phyloP scores from a whole-genome alignment of 1,140 invertebrate genomes.

The Eulimnadia texana region DNA sequence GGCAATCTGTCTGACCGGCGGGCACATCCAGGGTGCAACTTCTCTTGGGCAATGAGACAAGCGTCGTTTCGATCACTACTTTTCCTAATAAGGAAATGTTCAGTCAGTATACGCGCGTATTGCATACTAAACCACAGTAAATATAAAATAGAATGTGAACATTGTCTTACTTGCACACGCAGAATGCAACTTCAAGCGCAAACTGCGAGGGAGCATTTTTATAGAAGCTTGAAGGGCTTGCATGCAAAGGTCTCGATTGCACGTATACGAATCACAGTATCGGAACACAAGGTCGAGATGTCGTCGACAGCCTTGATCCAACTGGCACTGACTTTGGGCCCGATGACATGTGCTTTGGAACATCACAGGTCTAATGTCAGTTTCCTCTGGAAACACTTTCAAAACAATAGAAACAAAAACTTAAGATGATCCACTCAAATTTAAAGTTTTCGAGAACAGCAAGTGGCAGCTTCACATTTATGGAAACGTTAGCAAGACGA shows the following conservation, averaged over 20 bases:
- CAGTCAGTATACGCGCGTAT: too few relatives aligned
- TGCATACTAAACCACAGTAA: too few relatives aligned
- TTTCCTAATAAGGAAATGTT: conserved; percentile 52
- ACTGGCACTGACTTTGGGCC: conserved; percentile 55
- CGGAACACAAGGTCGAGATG: conserved; percentile 57
- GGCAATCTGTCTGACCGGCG: conserved; percentile 47
- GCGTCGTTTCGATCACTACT: conserved; percentile 62
- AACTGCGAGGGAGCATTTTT: conserved; percentile 55
- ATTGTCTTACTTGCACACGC: conserved; percentile 84
- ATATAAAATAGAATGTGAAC: too few relatives aligned
- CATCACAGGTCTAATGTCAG: conserved; percentile 20
- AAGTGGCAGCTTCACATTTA: too few relatives aligned
- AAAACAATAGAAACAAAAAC: conserved; percentile 3
- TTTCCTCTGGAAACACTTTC: neutral
- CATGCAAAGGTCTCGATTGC: conserved; percentile 73
- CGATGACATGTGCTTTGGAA: conserved; percentile 61
- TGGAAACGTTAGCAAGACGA: too few relatives aligned
- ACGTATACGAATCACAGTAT: conserved; percentile 56
- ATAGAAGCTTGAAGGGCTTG: conserved; percentile 69
- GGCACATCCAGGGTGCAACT: conserved; percentile 70
- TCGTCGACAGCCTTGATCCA: conserved; percentile 52
- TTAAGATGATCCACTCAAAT: too few relatives aligned
- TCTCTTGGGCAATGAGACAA: conserved; percentile 71
- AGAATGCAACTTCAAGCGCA: conserved; percentile 77
- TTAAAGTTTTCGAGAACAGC: too few relatives aligned